Evolutionary conservation across 2,113 vertebrate species (phyloP).

Genomic region (Helogale parvula): DNA sequence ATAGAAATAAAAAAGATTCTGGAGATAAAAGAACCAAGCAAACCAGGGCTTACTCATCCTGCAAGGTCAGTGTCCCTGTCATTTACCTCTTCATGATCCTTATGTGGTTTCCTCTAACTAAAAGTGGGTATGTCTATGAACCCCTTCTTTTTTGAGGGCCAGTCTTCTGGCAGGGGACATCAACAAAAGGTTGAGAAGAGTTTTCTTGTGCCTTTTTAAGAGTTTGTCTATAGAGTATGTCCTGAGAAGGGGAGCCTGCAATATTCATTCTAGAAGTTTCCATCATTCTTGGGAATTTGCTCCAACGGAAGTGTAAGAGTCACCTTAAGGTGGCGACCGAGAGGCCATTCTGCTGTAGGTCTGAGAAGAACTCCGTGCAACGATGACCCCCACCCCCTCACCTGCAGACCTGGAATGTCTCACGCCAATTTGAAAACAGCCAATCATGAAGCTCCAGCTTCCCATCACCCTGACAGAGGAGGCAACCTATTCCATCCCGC

Average conservation of each 20-base stretch:
- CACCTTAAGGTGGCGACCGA: too few relatives aligned
- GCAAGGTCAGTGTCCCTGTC: not conserved
- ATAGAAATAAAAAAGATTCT: not conserved
- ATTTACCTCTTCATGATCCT: not conserved
- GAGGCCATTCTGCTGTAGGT: too few relatives aligned
- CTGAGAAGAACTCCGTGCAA: too few relatives aligned
- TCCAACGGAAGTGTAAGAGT: not conserved
- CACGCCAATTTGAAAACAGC: too few relatives aligned
- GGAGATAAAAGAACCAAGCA: not conserved
- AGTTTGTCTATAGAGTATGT: not conserved
- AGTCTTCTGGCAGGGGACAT: not conserved
- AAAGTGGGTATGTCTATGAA: not conserved
- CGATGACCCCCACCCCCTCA: too few relatives aligned
- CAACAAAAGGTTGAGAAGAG: not conserved
- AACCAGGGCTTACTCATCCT: not conserved
- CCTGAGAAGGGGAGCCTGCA: not conserved
- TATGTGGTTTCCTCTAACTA: not conserved
- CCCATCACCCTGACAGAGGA: too few relatives aligned
- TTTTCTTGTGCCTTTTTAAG: not conserved
- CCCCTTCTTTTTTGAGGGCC: not conserved
- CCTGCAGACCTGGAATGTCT: too few relatives aligned
- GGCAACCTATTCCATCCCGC: too few relatives aligned
- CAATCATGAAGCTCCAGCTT: too few relatives aligned
- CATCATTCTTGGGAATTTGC: not conserved
- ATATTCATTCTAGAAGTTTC: not conserved